A percentile compares a stretch with the other conserved stretches of the same genome.
These are phyloP conservation scores for Amiota minor DNA, from an alignment of 2,888 invertebrate species.

Conservation along the genomic window DNA sequence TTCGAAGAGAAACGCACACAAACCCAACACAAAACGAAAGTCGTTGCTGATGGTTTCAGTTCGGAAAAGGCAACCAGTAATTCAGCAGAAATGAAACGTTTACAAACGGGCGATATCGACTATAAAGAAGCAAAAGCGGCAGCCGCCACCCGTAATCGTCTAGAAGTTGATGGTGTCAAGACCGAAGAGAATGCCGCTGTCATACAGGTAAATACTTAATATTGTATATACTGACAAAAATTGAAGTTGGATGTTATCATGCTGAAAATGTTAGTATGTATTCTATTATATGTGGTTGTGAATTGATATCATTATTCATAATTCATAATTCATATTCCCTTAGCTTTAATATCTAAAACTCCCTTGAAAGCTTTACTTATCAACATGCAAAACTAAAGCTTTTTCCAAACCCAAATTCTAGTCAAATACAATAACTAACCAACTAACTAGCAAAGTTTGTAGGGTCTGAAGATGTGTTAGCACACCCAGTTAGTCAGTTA, in stretches of 20 bases:
- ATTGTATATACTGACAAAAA: slow-evolving; percentile 3
- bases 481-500: slow-evolving; percentile 4
- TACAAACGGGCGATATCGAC: slow-evolving; percentile 87
- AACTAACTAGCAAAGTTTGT: too few relatives aligned
- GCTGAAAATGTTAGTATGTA: slow-evolving; percentile 35
- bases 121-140: slow-evolving; percentile 87
- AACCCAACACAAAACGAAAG: slow-evolving; percentile 84
- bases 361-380: slow-evolving; percentile 33
- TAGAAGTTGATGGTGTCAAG: slow-evolving; percentile 88
- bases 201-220: slow-evolving; percentile 79
- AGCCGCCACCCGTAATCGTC: slow-evolving; percentile 83
- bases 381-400: slow-evolving; percentile 8
- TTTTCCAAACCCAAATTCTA: too few relatives aligned
- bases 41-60: slow-evolving; percentile 87
- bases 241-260: slow-evolving; percentile 33
- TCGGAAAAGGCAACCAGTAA: slow-evolving; percentile 83
- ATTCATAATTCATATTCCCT: neutral
- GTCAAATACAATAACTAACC: too few relatives aligned
- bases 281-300: slow-evolving; percentile 32
- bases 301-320: neutral
- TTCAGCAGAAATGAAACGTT: slow-evolving; percentile 81
- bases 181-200: slow-evolving; percentile 89
- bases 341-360: neutral
- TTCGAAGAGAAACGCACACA: slow-evolving; percentile 89
- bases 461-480: too few relatives aligned